Evolutionary conservation across 2,888 invertebrate species (phyloP).

Genomic region (Eucera pruinosa): DNA sequence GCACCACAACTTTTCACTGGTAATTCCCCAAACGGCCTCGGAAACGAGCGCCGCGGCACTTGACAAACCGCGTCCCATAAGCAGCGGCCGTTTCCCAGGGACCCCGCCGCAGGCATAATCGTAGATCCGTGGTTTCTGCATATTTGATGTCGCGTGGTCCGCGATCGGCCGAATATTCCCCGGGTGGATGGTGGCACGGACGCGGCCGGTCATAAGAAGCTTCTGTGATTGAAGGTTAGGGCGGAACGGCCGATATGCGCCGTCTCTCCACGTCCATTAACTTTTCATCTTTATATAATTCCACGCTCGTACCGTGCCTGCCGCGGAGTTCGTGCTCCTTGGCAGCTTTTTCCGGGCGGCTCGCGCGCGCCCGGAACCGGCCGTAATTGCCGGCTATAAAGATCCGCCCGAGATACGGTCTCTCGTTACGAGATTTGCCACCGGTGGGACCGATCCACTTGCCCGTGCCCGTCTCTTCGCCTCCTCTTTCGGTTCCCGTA

Average conservation of each 20-base stretch:
- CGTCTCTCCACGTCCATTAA: slow-evolving; percentile 78
- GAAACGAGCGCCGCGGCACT: slow-evolving; percentile 57
- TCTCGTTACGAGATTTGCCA: slow-evolving; percentile 74
- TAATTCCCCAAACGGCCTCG: slow-evolving; percentile 2
- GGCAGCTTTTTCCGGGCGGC: slow-evolving; percentile 51
- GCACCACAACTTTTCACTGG: slow-evolving; percentile 19
- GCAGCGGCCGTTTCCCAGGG: slow-evolving; percentile 63
- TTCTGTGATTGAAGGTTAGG: slow-evolving; percentile 84
- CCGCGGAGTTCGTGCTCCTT: slow-evolving; percentile 27
- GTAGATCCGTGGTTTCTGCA: slow-evolving; percentile 83
- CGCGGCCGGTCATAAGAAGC: slow-evolving; percentile 81
- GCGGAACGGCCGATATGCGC: slow-evolving; percentile 67
- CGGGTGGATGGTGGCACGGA: slow-evolving; percentile 80
- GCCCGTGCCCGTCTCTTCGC: slow-evolving; percentile 25
- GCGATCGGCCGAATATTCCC: slow-evolving; percentile 84
- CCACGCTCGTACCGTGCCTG: slow-evolving; percentile 64
- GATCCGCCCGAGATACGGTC: slow-evolving; percentile 70
- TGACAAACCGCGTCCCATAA: slow-evolving; percentile 81
- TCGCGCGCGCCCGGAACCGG: slow-evolving; percentile 61
- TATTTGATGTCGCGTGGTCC: slow-evolving; percentile 83
- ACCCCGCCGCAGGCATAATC: slow-evolving; percentile 77
- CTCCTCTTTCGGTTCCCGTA: slow-evolving; percentile 3
- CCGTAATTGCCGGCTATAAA: slow-evolving; percentile 76
- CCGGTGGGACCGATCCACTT: slow-evolving; percentile 68
- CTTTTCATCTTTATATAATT: slow-evolving; percentile 84